phyloP scores from a whole-genome alignment of 1,140 invertebrate species.

The Bombus superbus region DNA sequence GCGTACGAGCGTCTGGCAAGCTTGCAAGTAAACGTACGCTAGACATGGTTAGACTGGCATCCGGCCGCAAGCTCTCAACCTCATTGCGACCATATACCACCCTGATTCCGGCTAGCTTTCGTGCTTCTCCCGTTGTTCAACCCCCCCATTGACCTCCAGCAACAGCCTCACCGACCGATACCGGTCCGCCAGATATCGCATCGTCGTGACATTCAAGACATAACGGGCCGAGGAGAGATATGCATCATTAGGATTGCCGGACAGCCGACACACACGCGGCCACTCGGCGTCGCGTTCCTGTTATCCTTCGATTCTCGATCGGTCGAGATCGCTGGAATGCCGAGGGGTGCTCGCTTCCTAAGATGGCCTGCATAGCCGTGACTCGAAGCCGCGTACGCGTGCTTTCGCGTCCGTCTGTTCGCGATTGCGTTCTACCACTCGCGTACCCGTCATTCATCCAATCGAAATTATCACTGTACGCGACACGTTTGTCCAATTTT shows the following conservation, averaged over 20 bases:
- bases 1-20: slow-evolving; percentile 69
- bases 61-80: slow-evolving; percentile 80
- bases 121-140: slow-evolving; percentile 48
- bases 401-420: neutral
- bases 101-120: slow-evolving; percentile 57
- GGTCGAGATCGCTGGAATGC: slow-evolving; percentile 66
- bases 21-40: slow-evolving; percentile 72
- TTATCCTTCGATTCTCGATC: slow-evolving; percentile 64
- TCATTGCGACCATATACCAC: slow-evolving; percentile 76
- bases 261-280: slow-evolving; percentile 65
- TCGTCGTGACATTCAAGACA: slow-evolving; percentile 78
- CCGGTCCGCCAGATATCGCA: slow-evolving; percentile 63
- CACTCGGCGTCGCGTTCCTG: slow-evolving; percentile 63
- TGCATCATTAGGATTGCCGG: slow-evolving; percentile 78
- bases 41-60: slow-evolving; percentile 80
- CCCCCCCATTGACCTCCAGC: neutral
- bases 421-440: neutral
- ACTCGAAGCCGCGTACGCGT: neutral
- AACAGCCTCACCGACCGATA: slow-evolving; percentile 24
- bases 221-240: slow-evolving; percentile 77
- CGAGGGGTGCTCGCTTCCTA: slow-evolving; percentile 68
- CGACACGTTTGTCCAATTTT: neutral
- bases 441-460: neutral
- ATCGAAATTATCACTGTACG: neutral
- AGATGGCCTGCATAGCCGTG: slow-evolving; percentile 69